Conservation (phyloP, 2,888 invertebrate genomes). For the Labia minor region DNA sequence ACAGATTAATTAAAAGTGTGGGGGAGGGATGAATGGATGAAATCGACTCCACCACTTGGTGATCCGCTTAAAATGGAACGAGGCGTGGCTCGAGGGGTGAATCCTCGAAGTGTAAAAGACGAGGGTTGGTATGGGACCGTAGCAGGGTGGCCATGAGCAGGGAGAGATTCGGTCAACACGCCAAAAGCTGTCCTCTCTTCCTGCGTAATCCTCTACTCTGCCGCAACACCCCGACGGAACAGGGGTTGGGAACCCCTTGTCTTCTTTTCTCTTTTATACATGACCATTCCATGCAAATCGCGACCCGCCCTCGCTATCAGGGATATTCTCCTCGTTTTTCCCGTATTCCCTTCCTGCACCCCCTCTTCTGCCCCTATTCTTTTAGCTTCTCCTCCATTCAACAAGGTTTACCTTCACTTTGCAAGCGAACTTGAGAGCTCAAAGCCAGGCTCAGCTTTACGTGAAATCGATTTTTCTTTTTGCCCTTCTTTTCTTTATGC, state of each 20-base stretch:
- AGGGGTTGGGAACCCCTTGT: not conserved
- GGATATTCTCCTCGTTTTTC: not conserved
- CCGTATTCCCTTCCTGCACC: not conserved
- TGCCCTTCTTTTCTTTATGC: not conserved
- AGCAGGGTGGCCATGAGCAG: too few species aligned
- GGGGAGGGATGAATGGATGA: not conserved
- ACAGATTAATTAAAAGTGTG: conserved; percentile 5
- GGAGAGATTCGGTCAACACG: not conserved
- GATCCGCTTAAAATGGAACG: conserved; percentile 7
- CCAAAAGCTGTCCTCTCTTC: conserved; percentile 13
- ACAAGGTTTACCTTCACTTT: conserved; percentile 7
- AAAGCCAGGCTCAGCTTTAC: conserved; percentile 4
- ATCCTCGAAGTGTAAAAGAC: not conserved
- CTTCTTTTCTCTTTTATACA: conserved; percentile 13
- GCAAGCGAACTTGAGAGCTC: not conserved
- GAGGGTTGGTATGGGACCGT: not conserved
- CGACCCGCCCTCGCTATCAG: not conserved
- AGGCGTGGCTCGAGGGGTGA: not conserved
- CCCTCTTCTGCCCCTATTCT: not conserved
- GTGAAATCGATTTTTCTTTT: not conserved
- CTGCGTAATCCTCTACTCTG: not conserved
- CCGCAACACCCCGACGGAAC: not conserved
- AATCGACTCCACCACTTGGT: conserved; percentile 7
- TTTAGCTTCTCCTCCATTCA: conserved; percentile 13
- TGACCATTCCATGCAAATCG: conserved; percentile 7